These are phyloP conservation scores for Heliconius charithonia DNA, from an alignment of 2,888 invertebrate genomes.

Conservation along the genomic window DNA sequence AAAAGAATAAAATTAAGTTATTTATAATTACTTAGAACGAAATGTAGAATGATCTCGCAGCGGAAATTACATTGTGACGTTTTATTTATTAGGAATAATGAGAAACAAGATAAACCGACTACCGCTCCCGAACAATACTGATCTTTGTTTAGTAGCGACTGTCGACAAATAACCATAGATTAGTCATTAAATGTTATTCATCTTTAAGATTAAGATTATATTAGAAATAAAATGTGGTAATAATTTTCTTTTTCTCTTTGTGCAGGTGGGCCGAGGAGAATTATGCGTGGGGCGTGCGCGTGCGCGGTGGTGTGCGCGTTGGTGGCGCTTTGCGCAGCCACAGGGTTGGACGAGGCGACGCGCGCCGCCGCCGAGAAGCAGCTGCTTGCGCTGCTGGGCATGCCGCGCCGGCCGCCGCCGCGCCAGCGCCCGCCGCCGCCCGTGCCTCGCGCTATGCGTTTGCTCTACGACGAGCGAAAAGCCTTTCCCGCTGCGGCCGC, in stretches of 20 bases:
- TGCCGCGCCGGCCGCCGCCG: constrained; percentile 84
- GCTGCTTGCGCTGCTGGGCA: constrained; percentile 77
- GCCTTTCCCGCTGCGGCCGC: constrained; percentile 88
- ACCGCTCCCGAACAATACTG: constrained; percentile 68
- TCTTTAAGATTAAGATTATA: background rate
- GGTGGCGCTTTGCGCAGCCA: constrained; percentile 76
- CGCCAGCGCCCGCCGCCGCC: constrained; percentile 77
- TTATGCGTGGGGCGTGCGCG: constrained; percentile 83
- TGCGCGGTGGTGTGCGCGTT: constrained; percentile 82
- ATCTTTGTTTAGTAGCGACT: constrained; percentile 63
- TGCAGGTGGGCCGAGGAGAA: constrained; percentile 82
- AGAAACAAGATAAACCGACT: constrained; percentile 73
- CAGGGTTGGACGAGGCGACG: constrained; percentile 76
- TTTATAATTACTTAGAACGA: constrained; percentile 19
- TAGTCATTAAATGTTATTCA: background rate
- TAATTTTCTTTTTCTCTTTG: constrained; percentile 49
- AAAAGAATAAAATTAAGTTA: constrained; percentile 5
- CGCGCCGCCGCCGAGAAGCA: constrained; percentile 77
- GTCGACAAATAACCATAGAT: constrained; percentile 40
- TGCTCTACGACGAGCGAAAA: constrained; percentile 88
- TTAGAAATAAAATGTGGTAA: background rate
- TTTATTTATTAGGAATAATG: constrained; percentile 71
- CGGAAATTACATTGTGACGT: constrained; percentile 61
- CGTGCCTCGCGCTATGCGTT: constrained; percentile 91
- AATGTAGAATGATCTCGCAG: constrained; percentile 40